Evolutionary conservation across 2,113 vertebrate species (phyloP).

Genomic region (Melanostigma gelatinosum): DNA sequence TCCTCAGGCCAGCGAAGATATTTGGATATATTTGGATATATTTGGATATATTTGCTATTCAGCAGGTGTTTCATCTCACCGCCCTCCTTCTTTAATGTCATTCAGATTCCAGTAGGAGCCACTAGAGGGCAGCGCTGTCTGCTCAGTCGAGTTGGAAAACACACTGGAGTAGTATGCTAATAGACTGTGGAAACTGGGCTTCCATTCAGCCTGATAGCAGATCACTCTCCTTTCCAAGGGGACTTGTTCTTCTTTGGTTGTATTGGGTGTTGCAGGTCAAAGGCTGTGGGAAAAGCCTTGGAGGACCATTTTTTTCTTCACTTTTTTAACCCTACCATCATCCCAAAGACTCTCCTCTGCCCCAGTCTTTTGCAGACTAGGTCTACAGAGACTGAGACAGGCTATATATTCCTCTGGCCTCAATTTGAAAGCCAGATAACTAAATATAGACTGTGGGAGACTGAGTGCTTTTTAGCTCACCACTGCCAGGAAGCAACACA

Average conservation of each 20-base stretch:
- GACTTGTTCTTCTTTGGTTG: slow-evolving; percentile 51
- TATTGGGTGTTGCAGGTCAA: slow-evolving; percentile 59
- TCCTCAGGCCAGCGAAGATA: background rate
- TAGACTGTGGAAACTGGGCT: slow-evolving; percentile 55
- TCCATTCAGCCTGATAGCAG: slow-evolving; percentile 59
- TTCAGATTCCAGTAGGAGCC: slow-evolving; percentile 44
- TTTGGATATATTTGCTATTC: slow-evolving; percentile 46
- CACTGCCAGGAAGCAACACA: slow-evolving; percentile 43
- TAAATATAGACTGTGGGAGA: slow-evolving; percentile 65
- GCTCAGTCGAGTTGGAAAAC: slow-evolving; percentile 31
- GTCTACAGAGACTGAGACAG: slow-evolving; percentile 51
- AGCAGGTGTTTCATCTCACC: slow-evolving; percentile 19
- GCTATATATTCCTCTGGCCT: slow-evolving; percentile 71
- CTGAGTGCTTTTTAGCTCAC: slow-evolving; percentile 38
- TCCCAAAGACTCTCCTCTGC: slow-evolving; percentile 45
- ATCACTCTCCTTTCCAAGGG: slow-evolving; percentile 55
- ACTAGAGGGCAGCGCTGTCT: slow-evolving; percentile 71
- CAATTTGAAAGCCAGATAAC: slow-evolving; percentile 69
- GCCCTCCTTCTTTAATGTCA: slow-evolving; percentile 13
- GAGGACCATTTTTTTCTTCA: slow-evolving; percentile 50
- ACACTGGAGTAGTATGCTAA: slow-evolving; percentile 53
- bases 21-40: slow-evolving; percentile 34
- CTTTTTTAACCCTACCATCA: slow-evolving; percentile 53
- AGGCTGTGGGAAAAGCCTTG: slow-evolving; percentile 73
- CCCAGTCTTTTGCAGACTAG: slow-evolving; percentile 41